Conservation (phyloP, 2,888 invertebrate genomes). For the Salpingus planirostris region DNA sequence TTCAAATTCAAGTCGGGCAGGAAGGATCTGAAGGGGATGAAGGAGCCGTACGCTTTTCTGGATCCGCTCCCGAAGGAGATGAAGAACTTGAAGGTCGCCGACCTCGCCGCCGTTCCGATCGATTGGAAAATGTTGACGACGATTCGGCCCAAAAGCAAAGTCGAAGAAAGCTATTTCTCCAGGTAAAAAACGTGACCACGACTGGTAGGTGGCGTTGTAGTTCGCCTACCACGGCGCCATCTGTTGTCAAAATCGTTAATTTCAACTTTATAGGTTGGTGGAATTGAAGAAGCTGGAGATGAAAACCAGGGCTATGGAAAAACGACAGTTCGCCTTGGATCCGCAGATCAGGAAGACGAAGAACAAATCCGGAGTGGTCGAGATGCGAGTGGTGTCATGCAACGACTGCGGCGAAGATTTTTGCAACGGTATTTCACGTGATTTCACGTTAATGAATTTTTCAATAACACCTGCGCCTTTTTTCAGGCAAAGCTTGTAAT, state of each 20-base stretch:
- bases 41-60: slow-evolving; percentile 55
- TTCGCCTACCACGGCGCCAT: not conserved
- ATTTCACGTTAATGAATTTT: slow-evolving; percentile 2
- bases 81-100: slow-evolving; percentile 63
- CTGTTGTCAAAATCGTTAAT: too few species aligned
- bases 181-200: too few species aligned
- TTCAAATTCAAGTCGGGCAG: slow-evolving; percentile 66
- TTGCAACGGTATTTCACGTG: slow-evolving; percentile 54
- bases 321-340: slow-evolving; percentile 55
- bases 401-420: slow-evolving; percentile 78
- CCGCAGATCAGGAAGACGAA: slow-evolving; percentile 66
- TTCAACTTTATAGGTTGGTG: slow-evolving; percentile 51
- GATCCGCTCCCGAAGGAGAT: slow-evolving; percentile 80
- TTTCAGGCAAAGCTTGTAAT: slow-evolving; percentile 45
- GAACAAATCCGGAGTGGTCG: slow-evolving; percentile 73
- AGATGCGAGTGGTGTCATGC: slow-evolving; percentile 67
- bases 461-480: slow-evolving; percentile 1
- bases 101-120: slow-evolving; percentile 75
- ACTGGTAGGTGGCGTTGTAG: too few species aligned
- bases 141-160: slow-evolving; percentile 70
- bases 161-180: slow-evolving; percentile 82
- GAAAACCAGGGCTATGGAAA: slow-evolving; percentile 63
- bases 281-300: slow-evolving; percentile 73
- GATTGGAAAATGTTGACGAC: slow-evolving; percentile 91
- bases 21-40: slow-evolving; percentile 59